Evolutionary conservation across 2,888 invertebrate species (phyloP).

Genomic region (Beris chalybata): DNA sequence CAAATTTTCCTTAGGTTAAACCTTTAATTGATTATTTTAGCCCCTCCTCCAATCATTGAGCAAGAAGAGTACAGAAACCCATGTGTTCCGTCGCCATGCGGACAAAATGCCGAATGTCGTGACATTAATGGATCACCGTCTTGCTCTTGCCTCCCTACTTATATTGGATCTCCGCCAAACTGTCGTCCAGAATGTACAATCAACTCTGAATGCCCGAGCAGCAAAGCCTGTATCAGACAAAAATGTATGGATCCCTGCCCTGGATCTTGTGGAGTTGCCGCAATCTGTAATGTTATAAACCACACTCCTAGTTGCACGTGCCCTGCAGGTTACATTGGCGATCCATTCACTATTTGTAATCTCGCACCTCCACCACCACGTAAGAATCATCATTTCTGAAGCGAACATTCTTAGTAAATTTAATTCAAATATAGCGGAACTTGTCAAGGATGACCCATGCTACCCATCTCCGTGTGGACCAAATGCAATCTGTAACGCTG

Average conservation of each 20-base stretch:
- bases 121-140: conserved; percentile 64
- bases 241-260: conserved; percentile 75
- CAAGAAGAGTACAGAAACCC: conserved; percentile 59
- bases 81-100: conserved; percentile 72
- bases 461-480: conserved; percentile 76
- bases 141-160: conserved; percentile 68
- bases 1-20: conserved; percentile 67
- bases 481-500: conserved; percentile 69
- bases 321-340: conserved; percentile 61
- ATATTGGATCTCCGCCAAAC: conserved; percentile 71
- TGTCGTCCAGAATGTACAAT: conserved; percentile 74
- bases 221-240: conserved; percentile 72
- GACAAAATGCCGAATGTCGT: conserved; percentile 66
- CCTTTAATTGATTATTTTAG: conserved; percentile 60
- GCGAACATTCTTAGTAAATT: conserved; percentile 23
- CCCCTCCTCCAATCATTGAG: conserved; percentile 45
- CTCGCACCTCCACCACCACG: conserved; percentile 48
- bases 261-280: conserved; percentile 69
- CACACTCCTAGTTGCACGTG: conserved; percentile 73
- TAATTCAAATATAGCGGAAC: conserved; percentile 17
- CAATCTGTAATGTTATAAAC: conserved; percentile 67
- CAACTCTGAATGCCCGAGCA: conserved; percentile 71
- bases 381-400: conserved; percentile 42
- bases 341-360: conserved; percentile 59
- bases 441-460: conserved; percentile 60